Evolutionary conservation across 2,113 vertebrate species (phyloP).

Genomic region (Caretta caretta): DNA sequence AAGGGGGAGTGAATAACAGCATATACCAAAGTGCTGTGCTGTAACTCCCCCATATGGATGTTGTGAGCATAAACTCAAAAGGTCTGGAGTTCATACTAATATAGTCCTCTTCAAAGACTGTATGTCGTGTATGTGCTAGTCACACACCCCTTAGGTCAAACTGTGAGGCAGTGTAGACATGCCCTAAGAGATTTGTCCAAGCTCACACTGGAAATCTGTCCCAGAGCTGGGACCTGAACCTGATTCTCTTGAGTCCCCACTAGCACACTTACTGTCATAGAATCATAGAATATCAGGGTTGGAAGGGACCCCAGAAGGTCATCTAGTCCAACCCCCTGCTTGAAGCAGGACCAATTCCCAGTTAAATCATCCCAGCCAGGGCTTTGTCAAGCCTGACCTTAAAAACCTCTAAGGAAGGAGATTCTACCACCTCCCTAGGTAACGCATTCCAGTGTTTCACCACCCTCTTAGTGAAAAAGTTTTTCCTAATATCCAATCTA

Average conservation of each 20-base stretch:
- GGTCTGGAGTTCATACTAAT: neutral
- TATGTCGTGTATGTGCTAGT: neutral
- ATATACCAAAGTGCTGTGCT: neutral
- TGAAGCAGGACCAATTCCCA: no score
- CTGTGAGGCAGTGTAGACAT: neutral
- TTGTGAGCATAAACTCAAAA: neutral
- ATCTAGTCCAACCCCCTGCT: no score
- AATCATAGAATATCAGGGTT: no score
- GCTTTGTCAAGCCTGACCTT: no score
- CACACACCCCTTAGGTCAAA: neutral
- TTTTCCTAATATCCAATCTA: no score
- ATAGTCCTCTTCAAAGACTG: neutral
- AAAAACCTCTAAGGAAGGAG: no score
- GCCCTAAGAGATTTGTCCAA: neutral
- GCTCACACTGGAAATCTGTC: neutral
- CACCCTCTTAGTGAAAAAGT: no score
- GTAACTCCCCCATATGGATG: neutral
- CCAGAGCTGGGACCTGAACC: neutral
- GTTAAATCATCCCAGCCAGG: no score
- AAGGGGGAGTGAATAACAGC: neutral
- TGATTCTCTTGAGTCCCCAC: neutral
- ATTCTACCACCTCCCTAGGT: no score
- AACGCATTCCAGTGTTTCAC: no score
- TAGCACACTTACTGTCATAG: neutral
- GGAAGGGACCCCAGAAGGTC: no score